Evolutionary conservation across 2,888 invertebrate species (phyloP).

Genomic region (Agrilus biguttatus): DNA sequence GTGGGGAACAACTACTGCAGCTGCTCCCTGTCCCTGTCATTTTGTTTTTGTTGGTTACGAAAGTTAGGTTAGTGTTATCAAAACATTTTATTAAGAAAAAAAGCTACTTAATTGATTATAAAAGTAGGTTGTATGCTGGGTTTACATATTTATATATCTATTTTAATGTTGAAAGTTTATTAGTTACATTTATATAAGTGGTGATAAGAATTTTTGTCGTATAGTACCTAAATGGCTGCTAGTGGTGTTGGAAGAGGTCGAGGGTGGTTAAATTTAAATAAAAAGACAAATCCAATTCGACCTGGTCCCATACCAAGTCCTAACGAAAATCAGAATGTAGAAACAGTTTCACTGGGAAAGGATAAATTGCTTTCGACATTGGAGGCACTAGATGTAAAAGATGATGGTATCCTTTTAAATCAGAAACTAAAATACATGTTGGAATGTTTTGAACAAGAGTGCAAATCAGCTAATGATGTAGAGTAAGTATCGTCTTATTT

Average conservation of each 20-base stretch:
- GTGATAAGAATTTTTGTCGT: too few species aligned
- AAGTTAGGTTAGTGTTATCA: too few species aligned
- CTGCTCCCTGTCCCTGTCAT: too few species aligned
- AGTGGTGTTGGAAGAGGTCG: constrained; percentile 20
- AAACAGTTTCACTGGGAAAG: constrained; percentile 4
- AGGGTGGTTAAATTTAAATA: constrained; percentile 20
- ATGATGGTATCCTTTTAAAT: constrained; percentile 29
- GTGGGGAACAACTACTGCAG: too few species aligned
- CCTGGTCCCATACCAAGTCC: constrained; percentile 9
- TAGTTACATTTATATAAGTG: too few species aligned
- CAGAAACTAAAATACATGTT: constrained; percentile 25
- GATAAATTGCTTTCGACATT: constrained; percentile 19
- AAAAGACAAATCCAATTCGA: constrained; percentile 8
- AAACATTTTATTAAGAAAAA: too few species aligned
- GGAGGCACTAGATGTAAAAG: constrained; percentile 20
- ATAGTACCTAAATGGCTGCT: constrained; percentile 11
- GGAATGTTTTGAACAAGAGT: constrained; percentile 20
- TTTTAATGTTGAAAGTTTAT: too few species aligned
- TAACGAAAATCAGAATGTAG: constrained; percentile 1
- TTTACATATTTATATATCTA: too few species aligned
- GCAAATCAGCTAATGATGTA: constrained; percentile 19
- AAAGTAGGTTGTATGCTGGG: too few species aligned
- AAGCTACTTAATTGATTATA: too few species aligned
- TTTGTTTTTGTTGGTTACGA: too few species aligned
- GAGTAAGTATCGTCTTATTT: constrained; percentile 14